Conservation (phyloP, 2,113 vertebrate genomes). For the Erythrolamprus reginae region DNA sequence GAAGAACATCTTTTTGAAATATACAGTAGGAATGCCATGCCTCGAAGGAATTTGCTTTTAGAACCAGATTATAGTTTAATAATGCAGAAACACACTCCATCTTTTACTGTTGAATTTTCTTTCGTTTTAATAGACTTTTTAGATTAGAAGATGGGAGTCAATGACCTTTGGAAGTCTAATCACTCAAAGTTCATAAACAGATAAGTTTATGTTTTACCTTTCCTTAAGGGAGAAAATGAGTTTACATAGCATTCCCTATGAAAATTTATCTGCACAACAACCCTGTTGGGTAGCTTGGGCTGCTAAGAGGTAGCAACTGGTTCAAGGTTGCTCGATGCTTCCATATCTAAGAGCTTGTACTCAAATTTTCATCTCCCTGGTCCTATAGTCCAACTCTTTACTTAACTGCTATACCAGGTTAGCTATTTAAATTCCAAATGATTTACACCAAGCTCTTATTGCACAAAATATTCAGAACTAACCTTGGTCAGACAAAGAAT, state of each 20-base stretch:
- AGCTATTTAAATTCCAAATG: neutral
- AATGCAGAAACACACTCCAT: neutral
- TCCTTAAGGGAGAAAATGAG: neutral
- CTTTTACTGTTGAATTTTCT: neutral
- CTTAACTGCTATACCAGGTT: neutral
- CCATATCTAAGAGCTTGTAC: neutral
- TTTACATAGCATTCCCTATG: neutral
- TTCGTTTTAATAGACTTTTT: neutral
- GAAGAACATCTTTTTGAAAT: neutral
- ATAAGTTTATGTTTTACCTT: neutral
- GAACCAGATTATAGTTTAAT: neutral
- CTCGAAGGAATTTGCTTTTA: neutral
- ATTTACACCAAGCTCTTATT: neutral
- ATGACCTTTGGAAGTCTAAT: neutral
- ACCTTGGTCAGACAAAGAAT: neutral
- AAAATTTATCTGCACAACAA: neutral
- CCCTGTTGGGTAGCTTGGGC: neutral
- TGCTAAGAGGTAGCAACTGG: neutral
- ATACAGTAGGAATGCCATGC: neutral
- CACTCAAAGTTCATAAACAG: neutral
- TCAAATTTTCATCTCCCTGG: neutral
- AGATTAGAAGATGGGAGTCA: neutral
- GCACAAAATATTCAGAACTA: neutral
- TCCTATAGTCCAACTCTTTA: neutral
- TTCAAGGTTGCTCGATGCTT: neutral